Evolutionary conservation across 2,113 vertebrate species (phyloP), one percentile per base, ranked within the genome.

Genomic region (Gambusia affinis): DNA sequence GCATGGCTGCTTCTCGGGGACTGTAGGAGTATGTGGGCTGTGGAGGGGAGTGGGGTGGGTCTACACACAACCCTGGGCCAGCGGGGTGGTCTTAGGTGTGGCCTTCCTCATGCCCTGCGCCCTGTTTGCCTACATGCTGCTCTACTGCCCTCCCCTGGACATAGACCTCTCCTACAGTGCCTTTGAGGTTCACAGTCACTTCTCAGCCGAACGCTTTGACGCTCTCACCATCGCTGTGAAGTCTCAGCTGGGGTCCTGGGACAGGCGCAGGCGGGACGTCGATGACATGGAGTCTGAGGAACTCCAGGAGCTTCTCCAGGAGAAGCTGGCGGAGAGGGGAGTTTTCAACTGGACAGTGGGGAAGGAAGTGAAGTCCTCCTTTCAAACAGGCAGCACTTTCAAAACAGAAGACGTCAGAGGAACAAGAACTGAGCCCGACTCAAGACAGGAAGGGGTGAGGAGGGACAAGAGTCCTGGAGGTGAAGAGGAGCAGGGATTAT

Each of bases 131-230:
- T 92, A 95, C 86, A 99, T 99, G 98, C 97, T 99, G 86, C 92
- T 98, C 67, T 95, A 94, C 91, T 98, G 96, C 89, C 97, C 97
- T 0, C 94, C 97, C 1, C 93, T 99, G 94, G 98, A 99, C 78
- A 98, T 99, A 0, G 97, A 99, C 90, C 97, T 99, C 85, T 99
- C 98, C 72, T 99, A 99, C 94, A 98, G 97, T 0, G 97, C 97
- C 64, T 99, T 99, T 0, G 98, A 99, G 94, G 97, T 99, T 72
- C 96, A 97, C 84, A 98, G 98, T 91, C 97, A 99, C 10, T 96
- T 96, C 85, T 98, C 98, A 4, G 97, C 97, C 0, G 96, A 97
- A 90, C 96, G 96, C 69, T 99, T 99, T 0, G 97, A 99, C 0
- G 96, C 98, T 0, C 96, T 99, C 0, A 87, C 97, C 75, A 87